phyloP scores from a whole-genome alignment of 2,797 vertebrate species.

The Lates japonicus region DNA sequence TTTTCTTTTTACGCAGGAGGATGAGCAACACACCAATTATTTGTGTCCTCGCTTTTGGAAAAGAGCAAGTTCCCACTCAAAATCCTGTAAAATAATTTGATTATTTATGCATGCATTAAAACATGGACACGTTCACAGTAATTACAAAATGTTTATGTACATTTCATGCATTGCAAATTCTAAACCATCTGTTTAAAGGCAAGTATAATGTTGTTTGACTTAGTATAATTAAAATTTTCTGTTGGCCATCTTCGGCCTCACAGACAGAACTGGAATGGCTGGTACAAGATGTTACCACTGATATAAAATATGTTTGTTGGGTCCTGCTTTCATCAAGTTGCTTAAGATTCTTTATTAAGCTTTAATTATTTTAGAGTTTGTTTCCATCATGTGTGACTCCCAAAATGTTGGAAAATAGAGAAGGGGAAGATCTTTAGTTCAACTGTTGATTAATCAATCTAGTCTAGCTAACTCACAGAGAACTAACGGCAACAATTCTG shows the following conservation, averaged over 20 bases:
- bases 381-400: background rate
- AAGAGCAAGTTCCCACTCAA: slow-evolving; percentile 29
- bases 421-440: background rate
- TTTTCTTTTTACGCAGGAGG: slow-evolving; percentile 11
- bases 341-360: background rate
- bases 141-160: slow-evolving; percentile 63
- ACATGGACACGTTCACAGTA: slow-evolving; percentile 29
- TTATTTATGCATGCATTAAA: slow-evolving; percentile 56
- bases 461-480: background rate
- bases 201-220: slow-evolving; percentile 55
- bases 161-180: slow-evolving; percentile 66
- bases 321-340: slow-evolving; percentile 10
- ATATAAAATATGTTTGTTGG: slow-evolving; percentile 23
- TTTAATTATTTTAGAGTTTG: background rate
- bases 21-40: slow-evolving; percentile 37
- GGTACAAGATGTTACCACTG: slow-evolving; percentile 34
- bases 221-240: slow-evolving; percentile 51
- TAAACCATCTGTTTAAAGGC: slow-evolving; percentile 60
- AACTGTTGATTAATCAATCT: background rate
- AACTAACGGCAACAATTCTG: background rate
- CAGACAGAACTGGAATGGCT: slow-evolving; percentile 45
- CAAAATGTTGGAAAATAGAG: background rate
- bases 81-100: slow-evolving; percentile 48
- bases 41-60: slow-evolving; percentile 5
- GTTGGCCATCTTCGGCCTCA: slow-evolving; percentile 19